These are phyloP conservation scores for Dreissena polymorpha DNA, from an alignment of 1,140 invertebrate species.

Conservation along the genomic window DNA sequence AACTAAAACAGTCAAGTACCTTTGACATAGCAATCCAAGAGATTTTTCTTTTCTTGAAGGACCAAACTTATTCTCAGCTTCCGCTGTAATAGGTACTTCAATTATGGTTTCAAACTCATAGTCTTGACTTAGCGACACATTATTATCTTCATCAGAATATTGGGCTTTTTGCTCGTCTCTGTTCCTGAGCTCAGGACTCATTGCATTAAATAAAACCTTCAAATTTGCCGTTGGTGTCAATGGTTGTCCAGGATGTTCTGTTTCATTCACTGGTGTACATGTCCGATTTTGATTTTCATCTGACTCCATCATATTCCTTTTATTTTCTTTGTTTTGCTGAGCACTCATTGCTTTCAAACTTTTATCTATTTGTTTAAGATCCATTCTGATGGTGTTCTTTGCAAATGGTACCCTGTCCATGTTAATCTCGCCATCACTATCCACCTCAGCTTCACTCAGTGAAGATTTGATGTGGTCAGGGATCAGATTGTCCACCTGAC, in stretches of 20 bases:
- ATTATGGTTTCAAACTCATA: slow-evolving; percentile 52
- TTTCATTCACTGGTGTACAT: slow-evolving; percentile 52
- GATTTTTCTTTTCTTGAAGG: slow-evolving; percentile 78
- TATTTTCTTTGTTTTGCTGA: slow-evolving; percentile 54
- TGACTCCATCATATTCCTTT: slow-evolving; percentile 9
- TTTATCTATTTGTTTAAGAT: slow-evolving; percentile 51
- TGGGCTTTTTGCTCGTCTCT: slow-evolving; percentile 61
- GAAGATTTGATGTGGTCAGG: slow-evolving; percentile 52
- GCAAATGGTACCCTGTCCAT: slow-evolving; percentile 52
- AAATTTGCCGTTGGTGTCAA: slow-evolving; percentile 79
- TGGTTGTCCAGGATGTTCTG: slow-evolving; percentile 64
- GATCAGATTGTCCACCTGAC: slow-evolving; percentile 49
- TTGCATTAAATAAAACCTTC: slow-evolving; percentile 78
- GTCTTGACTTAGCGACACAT: slow-evolving; percentile 30
- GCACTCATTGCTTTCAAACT: slow-evolving; percentile 50
- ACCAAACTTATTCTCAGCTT: slow-evolving; percentile 59
- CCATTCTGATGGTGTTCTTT: slow-evolving; percentile 50
- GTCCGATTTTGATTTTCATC: slow-evolving; percentile 54
- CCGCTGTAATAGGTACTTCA: slow-evolving; percentile 60
- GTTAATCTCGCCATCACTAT: slow-evolving; percentile 52
- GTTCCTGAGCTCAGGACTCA: slow-evolving; percentile 78
- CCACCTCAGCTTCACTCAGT: slow-evolving; percentile 38
- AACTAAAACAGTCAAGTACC: slow-evolving; percentile 63
- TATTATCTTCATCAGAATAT: slow-evolving; percentile 53
- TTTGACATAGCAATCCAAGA: slow-evolving; percentile 78